phyloP scores from a whole-genome alignment of 2,113 vertebrate genomes.

The Macroglossus sobrinus region DNA sequence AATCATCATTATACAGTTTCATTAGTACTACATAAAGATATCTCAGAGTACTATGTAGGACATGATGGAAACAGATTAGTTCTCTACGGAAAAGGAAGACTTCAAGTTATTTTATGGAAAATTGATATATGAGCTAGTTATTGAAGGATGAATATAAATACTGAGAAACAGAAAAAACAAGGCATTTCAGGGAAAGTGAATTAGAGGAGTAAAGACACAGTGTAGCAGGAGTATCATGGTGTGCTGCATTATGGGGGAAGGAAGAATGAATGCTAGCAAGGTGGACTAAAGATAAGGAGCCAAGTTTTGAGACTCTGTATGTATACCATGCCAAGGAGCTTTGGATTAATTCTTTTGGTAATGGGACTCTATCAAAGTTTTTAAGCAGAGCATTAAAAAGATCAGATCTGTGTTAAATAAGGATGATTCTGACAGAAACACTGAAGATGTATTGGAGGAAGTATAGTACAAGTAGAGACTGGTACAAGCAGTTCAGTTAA shows the following conservation, averaged over 20 bases:
- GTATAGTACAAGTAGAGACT: not conserved
- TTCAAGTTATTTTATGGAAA: not conserved
- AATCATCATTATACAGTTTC: not conserved
- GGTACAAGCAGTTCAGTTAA: not conserved
- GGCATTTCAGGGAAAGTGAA: not conserved
- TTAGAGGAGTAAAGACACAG: not conserved
- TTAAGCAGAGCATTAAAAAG: not conserved
- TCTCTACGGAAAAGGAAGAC: not conserved
- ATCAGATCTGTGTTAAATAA: not conserved
- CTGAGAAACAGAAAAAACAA: not conserved
- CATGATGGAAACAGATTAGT: not conserved
- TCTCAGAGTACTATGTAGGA: not conserved
- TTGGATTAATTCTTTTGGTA: slow-evolving; percentile 2
- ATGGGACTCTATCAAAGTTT: not conserved
- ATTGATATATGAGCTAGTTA: not conserved
- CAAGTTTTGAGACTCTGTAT: not conserved
- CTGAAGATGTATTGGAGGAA: not conserved
- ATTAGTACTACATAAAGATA: not conserved
- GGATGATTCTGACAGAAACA: not conserved
- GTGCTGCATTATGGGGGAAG: not conserved
- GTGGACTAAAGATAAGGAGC: not conserved
- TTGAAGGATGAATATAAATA: not conserved
- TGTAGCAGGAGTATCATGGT: not conserved
- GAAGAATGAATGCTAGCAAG: not conserved
- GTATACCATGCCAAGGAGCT: not conserved